Evolutionary conservation across 2,888 invertebrate genomes (phyloP).

Genomic region (Epinotia nisella): DNA sequence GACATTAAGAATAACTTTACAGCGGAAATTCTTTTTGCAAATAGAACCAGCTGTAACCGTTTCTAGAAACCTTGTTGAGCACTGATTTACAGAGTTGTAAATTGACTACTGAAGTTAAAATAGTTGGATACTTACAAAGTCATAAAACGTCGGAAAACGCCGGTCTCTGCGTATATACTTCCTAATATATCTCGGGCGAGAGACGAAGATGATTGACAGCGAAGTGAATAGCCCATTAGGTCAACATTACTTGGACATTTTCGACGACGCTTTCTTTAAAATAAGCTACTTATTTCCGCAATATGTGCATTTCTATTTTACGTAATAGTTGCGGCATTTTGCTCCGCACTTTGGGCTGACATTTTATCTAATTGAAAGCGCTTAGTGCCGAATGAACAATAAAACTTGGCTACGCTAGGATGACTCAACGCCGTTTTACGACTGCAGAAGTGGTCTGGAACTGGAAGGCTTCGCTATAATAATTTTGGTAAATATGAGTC

Average conservation of each 20-base stretch:
- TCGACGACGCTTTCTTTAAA: constrained; percentile 52
- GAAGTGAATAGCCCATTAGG: constrained; percentile 53
- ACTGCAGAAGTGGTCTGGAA: constrained; percentile 49
- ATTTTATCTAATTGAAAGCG: constrained; percentile 47
- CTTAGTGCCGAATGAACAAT: constrained; percentile 65
- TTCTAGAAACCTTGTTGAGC: constrained; percentile 23
- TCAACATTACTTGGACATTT: constrained; percentile 47
- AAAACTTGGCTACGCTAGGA: constrained; percentile 52
- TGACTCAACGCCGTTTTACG: constrained; percentile 63
- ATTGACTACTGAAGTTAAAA: constrained; percentile 25
- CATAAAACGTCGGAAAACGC: constrained; percentile 15
- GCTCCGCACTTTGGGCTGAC: constrained; percentile 48
- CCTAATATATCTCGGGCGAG: constrained; percentile 43
- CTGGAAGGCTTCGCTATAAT: constrained; percentile 54
- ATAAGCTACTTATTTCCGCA: constrained; percentile 58
- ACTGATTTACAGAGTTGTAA: constrained; percentile 35
- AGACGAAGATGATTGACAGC: constrained; percentile 52
- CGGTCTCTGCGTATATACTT: constrained; percentile 16
- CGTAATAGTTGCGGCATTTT: constrained; percentile 56
- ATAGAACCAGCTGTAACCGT: not conserved
- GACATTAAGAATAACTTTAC: constrained; percentile 2
- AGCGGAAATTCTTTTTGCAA: not conserved
- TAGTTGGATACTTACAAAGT: constrained; percentile 23
- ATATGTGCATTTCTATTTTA: constrained; percentile 64
- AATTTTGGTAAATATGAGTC: constrained; percentile 69